Percentiles rank a stretch among this genome's conserved stretches.
phyloP scores from a whole-genome alignment of 1,140 invertebrate genomes.

The Drosophila bifasciata region DNA sequence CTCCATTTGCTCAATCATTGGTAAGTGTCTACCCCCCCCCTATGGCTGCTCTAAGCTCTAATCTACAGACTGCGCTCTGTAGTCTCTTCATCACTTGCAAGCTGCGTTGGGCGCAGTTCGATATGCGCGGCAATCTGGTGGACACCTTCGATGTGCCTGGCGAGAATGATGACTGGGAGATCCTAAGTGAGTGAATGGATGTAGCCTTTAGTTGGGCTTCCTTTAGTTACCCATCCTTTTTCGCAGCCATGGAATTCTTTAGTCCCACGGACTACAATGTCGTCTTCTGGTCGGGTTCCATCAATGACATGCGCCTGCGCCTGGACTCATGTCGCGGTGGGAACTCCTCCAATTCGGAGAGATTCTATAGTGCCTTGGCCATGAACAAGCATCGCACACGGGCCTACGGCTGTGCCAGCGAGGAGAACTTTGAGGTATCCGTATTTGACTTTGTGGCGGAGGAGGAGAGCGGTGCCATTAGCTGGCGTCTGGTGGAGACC shows the following conservation, averaged over 20 bases:
- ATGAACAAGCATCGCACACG: slow-evolving; percentile 86
- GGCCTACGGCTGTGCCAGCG: slow-evolving; percentile 87
- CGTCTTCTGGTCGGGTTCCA: slow-evolving; percentile 91
- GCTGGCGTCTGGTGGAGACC: slow-evolving; percentile 87
- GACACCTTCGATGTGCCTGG: slow-evolving; percentile 86
- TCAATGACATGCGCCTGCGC: slow-evolving; percentile 90
- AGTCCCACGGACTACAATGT: slow-evolving; percentile 89
- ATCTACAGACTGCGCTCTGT: neutral
- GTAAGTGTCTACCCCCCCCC: slow-evolving; percentile 72
- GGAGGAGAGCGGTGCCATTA: slow-evolving; percentile 85
- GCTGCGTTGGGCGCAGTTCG: slow-evolving; percentile 89
- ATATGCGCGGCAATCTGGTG: slow-evolving; percentile 90
- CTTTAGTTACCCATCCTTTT: slow-evolving; percentile 8
- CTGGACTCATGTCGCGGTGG: slow-evolving; percentile 87
- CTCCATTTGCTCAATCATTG: slow-evolving; percentile 91
- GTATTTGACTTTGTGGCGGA: slow-evolving; percentile 61
- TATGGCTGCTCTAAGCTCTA: neutral
- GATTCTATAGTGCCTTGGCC: slow-evolving; percentile 91
- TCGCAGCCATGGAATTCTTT: slow-evolving; percentile 89
- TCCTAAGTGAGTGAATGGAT: slow-evolving; percentile 86
- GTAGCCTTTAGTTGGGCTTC: neutral
- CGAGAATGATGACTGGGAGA: slow-evolving; percentile 88
- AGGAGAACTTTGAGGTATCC: slow-evolving; percentile 85
- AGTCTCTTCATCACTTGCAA: slow-evolving; percentile 86
- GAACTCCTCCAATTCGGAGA: slow-evolving; percentile 86